Conservation (phyloP, 35 echinoderm and acorn worm genomes). For the Apostichopus japonicus region DNA sequence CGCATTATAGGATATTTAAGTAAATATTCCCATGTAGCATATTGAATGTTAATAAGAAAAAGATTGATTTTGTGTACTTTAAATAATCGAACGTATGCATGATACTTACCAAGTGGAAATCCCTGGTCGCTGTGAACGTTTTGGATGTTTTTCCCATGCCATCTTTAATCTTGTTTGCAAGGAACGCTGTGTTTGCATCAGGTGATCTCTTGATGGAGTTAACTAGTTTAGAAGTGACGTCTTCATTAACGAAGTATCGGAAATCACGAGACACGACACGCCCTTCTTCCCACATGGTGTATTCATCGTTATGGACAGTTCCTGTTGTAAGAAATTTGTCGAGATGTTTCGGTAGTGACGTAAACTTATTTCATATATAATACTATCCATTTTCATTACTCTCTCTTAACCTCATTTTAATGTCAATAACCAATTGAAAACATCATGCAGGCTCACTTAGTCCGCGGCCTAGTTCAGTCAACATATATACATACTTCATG, state of each 20-base stretch:
- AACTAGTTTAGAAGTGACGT: constrained; percentile 46
- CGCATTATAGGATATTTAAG: no score
- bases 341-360: not conserved
- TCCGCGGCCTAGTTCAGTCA: no score
- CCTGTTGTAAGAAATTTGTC: constrained; percentile 52
- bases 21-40: no score
- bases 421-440: no score
- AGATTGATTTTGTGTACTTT: no score
- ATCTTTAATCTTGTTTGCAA: constrained; percentile 16
- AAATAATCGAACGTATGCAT: not conserved
- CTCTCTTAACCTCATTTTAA: no score
- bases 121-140: constrained; percentile 54
- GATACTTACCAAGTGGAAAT: constrained; percentile 65
- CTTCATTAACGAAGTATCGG: constrained; percentile 67
- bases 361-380: not conserved
- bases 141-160: constrained; percentile 63
- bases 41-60: no score
- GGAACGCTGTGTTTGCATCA: constrained; percentile 62
- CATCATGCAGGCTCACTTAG: no score
- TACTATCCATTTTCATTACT: no score
- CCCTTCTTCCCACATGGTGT: constrained; percentile 79
- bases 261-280: constrained; percentile 54
- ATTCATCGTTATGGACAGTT: constrained; percentile 60
- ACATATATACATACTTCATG: no score
- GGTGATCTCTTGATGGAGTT: constrained; percentile 46